Evolutionary conservation across 2,113 vertebrate species (phyloP).

Genomic region (Coryphaenoides rupestris): DNA sequence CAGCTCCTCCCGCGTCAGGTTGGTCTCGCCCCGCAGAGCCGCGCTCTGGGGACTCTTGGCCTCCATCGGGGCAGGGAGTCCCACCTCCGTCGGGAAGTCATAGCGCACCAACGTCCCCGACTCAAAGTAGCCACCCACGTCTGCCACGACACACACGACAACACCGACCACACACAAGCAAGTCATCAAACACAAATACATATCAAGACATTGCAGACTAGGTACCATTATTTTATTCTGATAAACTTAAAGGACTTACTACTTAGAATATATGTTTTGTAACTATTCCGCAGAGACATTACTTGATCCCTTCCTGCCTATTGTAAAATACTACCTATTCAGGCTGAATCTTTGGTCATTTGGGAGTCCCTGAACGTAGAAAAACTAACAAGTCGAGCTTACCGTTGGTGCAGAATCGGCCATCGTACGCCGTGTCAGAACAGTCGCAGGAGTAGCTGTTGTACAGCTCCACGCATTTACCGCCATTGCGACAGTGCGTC

Average conservation of each 20-base stretch:
- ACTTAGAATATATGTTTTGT: too few relatives aligned
- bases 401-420: conserved; percentile 88
- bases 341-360: too few relatives aligned
- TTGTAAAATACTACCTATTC: too few relatives aligned
- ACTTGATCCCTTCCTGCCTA: too few relatives aligned
- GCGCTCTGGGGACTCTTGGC: conserved; percentile 14
- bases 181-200: neutral
- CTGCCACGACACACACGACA: conserved; percentile 56
- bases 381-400: too few relatives aligned
- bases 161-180: too few relatives aligned
- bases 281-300: too few relatives aligned
- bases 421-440: conserved; percentile 85
- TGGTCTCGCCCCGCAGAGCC: conserved; percentile 43
- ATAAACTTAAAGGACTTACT: too few relatives aligned
- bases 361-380: too few relatives aligned
- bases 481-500: conserved; percentile 86
- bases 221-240: too few relatives aligned
- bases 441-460: conserved; percentile 93
- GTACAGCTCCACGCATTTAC: conserved; percentile 92
- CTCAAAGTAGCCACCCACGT: conserved; percentile 95
- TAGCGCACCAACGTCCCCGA: conserved; percentile 91
- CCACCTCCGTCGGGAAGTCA: conserved; percentile 76
- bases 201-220: too few relatives aligned
- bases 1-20: conserved; percentile 80
- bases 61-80: conserved; percentile 48